Evolutionary conservation across 1,140 invertebrate genomes (phyloP).

Genomic region (Cherax quadricarinatus): DNA sequence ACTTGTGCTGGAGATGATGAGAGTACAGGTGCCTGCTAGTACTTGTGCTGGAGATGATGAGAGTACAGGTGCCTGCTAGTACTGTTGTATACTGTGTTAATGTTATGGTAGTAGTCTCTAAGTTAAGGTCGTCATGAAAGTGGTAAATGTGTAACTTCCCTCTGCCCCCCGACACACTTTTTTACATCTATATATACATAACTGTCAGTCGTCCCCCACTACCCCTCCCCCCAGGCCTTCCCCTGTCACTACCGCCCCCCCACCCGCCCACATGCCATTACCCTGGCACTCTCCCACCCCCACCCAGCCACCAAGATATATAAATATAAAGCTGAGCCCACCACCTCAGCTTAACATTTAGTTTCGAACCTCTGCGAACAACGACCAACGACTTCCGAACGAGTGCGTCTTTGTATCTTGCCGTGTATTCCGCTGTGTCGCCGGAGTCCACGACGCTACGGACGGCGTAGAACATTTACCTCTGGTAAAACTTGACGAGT

Average conservation of each 20-base stretch:
- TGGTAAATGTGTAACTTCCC: too few species aligned
- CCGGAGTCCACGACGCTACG: neutral
- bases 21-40: too few species aligned
- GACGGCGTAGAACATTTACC: neutral
- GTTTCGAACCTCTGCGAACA: slow-evolving; percentile 10
- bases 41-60: too few species aligned
- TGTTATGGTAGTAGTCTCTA: too few species aligned
- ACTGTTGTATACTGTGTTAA: too few species aligned
- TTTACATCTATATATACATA: too few species aligned
- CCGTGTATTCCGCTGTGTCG: neutral
- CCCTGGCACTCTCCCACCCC: neutral
- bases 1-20: too few species aligned
- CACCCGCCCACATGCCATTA: neutral
- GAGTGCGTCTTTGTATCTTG: neutral
- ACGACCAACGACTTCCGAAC: slow-evolving; percentile 3
- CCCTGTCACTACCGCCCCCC: neutral
- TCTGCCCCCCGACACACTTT: too few species aligned
- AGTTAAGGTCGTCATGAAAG: too few species aligned
- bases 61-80: too few species aligned
- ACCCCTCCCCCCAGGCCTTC: neutral
- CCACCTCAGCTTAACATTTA: neutral
- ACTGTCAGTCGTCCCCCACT: neutral
- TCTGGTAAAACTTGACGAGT: neutral
- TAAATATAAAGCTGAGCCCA: neutral
- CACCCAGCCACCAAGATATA: neutral